Conservation (phyloP, 1,140 invertebrate genomes). For the Zaprionus davidi region DNA sequence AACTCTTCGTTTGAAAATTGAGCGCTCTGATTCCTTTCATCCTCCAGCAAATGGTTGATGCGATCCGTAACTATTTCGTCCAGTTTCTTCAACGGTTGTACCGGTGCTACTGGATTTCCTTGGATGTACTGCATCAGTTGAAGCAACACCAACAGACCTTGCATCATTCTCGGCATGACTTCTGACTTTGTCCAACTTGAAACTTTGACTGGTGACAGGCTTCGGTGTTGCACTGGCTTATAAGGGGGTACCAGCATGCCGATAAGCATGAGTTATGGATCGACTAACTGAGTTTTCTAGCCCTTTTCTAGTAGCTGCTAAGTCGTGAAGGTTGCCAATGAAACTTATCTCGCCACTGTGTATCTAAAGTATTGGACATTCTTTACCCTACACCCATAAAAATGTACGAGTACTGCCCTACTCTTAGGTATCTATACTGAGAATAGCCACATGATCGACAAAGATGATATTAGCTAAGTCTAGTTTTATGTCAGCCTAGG, state of each 20-base stretch:
- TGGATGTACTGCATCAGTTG: constrained; percentile 27
- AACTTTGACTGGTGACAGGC: constrained; percentile 23
- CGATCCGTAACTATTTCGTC: constrained; percentile 42
- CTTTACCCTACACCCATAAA: not conserved
- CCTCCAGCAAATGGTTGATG: constrained; percentile 27
- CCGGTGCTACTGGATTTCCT: not conserved
- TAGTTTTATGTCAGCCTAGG: no score
- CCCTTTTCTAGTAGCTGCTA: not conserved
- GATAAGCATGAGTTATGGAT: constrained; percentile 38
- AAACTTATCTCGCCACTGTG: not conserved
- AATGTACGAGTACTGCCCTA: not conserved
- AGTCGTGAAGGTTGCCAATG: not conserved
- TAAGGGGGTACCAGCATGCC: constrained; percentile 12
- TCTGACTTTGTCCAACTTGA: not conserved
- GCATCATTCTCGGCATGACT: constrained; percentile 25
- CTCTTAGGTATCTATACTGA: not conserved
- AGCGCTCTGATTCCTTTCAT: not conserved
- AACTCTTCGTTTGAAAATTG: constrained; percentile 2
- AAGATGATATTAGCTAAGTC: no score
- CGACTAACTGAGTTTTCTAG: constrained; percentile 16
- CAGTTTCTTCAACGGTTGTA: constrained; percentile 6
- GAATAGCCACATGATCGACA: no score
- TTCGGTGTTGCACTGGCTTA: not conserved
- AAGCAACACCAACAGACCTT: constrained; percentile 11
- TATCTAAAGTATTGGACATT: not conserved